Evolutionary conservation across 2,797 vertebrate genomes (phyloP).

Genomic region (Chlorospingus semifuscus): DNA sequence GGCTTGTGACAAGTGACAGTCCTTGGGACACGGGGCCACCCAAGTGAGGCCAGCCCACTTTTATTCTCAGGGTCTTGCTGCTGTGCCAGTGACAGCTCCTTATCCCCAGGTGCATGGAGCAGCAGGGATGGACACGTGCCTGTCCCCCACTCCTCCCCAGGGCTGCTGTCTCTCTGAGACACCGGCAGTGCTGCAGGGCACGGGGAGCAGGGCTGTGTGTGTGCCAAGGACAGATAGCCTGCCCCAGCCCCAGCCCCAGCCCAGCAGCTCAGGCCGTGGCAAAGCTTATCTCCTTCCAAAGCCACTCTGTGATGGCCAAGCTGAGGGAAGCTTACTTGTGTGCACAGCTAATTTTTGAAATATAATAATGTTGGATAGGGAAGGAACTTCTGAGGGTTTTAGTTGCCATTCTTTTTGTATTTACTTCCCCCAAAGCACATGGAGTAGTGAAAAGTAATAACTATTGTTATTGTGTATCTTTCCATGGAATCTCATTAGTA

Average conservation of each 20-base stretch:
- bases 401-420: neutral
- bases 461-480: neutral
- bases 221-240: neutral
- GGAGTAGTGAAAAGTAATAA: neutral
- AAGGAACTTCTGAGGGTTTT: neutral
- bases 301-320: neutral
- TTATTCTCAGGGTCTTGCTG: neutral
- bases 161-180: neutral
- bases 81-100: fast-evolving
- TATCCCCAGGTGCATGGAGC: fast-evolving
- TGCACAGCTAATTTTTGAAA: neutral
- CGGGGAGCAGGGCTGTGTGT: fast-evolving
- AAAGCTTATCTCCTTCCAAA: neutral
- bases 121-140: fast-evolving
- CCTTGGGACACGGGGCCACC: neutral
- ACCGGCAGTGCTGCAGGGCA: fast-evolving
- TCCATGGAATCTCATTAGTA: neutral
- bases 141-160: neutral
- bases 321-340: neutral
- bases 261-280: fast-evolving
- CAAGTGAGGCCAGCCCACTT: neutral
- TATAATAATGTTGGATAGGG: neutral
- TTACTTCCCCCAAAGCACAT: neutral
- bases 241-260: neutral
- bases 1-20: neutral